A percentile compares a stretch with the other conserved stretches of the same genome.
phyloP scores from a whole-genome alignment of 2,113 vertebrate species.

The Baryphthengus martii region DNA sequence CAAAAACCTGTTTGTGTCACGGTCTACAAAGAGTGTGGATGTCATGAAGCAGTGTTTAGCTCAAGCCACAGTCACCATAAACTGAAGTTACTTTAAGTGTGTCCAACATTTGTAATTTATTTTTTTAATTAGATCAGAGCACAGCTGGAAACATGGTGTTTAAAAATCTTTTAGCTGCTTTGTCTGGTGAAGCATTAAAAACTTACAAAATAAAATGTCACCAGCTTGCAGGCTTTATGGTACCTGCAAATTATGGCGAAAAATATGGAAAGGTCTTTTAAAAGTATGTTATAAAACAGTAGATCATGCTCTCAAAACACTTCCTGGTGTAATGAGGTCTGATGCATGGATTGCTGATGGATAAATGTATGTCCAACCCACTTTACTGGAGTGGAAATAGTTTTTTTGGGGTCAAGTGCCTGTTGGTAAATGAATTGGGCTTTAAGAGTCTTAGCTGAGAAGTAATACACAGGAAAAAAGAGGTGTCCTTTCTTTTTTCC shows the following conservation, averaged over 20 bases:
- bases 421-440: background rate
- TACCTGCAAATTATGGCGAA: background rate
- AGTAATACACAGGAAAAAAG: background rate
- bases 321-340: background rate
- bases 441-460: background rate
- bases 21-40: background rate
- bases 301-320: background rate
- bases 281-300: background rate
- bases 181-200: background rate
- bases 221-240: background rate
- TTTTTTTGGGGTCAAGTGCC: background rate
- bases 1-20: background rate
- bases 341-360: background rate
- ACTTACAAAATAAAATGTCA: background rate
- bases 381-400: background rate
- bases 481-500: background rate
- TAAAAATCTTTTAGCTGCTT: constrained; percentile 1
- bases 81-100: background rate
- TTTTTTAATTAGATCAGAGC: background rate
- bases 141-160: background rate
- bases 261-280: background rate
- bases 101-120: background rate
- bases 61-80: background rate
- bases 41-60: background rate
- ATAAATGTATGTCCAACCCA: background rate